These are phyloP conservation scores for Butorides virescens DNA, from an alignment of 2,113 vertebrate species.

Conservation along the genomic window DNA sequence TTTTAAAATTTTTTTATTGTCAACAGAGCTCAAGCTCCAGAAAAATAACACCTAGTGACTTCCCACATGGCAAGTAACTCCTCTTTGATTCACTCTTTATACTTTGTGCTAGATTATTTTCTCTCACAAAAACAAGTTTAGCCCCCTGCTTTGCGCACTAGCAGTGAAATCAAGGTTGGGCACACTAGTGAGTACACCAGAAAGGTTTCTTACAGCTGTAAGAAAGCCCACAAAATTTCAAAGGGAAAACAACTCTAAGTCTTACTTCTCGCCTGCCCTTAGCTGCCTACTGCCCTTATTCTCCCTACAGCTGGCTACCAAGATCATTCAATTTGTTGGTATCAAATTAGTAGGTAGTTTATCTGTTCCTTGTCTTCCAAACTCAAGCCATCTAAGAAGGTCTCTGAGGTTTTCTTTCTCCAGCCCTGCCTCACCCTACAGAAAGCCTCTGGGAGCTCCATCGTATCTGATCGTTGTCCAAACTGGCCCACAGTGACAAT, in stretches of 20 bases:
- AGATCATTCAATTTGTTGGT: not conserved
- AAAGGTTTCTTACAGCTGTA: not conserved
- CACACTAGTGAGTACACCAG: not conserved
- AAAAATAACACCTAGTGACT: not conserved
- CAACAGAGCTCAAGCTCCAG: not conserved
- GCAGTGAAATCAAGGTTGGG: not conserved
- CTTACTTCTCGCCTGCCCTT: not conserved
- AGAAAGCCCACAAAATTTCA: not conserved
- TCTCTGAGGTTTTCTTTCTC: not conserved
- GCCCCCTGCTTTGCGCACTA: fast-evolving
- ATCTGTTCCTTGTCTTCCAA: not conserved
- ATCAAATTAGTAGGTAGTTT: not conserved
- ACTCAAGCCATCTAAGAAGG: not conserved
- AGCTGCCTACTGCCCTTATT: not conserved
- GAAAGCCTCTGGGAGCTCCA: not conserved
- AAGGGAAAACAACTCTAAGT: fast-evolving
- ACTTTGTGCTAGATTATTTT: not conserved
- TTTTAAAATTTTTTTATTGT: not conserved
- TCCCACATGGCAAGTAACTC: not conserved
- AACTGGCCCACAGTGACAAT: not conserved
- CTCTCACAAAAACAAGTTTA: not conserved
- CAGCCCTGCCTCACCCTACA: not conserved
- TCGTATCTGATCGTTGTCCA: not conserved
- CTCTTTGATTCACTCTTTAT: not conserved
- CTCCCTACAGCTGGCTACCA: not conserved